These are phyloP conservation scores for Apodemus sylvaticus DNA, from an alignment of 2,113 vertebrate genomes.

Conservation along the genomic window DNA sequence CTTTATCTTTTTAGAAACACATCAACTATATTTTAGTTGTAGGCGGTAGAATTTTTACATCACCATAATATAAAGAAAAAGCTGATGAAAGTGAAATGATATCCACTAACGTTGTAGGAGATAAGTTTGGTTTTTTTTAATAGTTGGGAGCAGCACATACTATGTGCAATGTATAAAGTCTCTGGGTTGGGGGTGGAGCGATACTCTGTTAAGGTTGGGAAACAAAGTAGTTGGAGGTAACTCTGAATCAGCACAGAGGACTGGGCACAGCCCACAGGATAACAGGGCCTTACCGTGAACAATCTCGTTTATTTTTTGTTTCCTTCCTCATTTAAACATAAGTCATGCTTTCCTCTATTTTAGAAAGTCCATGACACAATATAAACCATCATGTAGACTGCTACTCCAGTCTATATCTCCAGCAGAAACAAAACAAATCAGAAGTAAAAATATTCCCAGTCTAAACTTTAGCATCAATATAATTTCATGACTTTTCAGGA, in stretches of 20 bases:
- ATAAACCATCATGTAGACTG: slow-evolving; percentile 40
- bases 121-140: neutral
- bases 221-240: neutral
- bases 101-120: neutral
- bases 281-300: neutral
- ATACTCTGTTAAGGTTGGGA: neutral
- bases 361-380: slow-evolving; percentile 11
- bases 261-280: neutral
- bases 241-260: neutral
- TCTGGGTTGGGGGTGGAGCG: neutral
- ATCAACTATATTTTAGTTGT: neutral
- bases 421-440: slow-evolving; percentile 27
- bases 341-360: slow-evolving; percentile 20
- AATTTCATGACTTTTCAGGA: slow-evolving; percentile 42
- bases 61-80: neutral
- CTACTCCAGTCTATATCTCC: slow-evolving; percentile 22
- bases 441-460: neutral
- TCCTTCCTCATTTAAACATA: slow-evolving; percentile 53
- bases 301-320: neutral
- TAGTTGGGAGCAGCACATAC: neutral
- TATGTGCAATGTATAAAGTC: neutral
- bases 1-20: too few relatives aligned
- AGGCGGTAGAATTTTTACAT: neutral
- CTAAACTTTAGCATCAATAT: slow-evolving; percentile 41
- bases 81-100: neutral